Percentiles rank a stretch among this genome's conserved stretches.
These are phyloP conservation scores for Setipinna tenuifilis DNA, from an alignment of 2,797 vertebrate genomes.

Conservation along the genomic window DNA sequence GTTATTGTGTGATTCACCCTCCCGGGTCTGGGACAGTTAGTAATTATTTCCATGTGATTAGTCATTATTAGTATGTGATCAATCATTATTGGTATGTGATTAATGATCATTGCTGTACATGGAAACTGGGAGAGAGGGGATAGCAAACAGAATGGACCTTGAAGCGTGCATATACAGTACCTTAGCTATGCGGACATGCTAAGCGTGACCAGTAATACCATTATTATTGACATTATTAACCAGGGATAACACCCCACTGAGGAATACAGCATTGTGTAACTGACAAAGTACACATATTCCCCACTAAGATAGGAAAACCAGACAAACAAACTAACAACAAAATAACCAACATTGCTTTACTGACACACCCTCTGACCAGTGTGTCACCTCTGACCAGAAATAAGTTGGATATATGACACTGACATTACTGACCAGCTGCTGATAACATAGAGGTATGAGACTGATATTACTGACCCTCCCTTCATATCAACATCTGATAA, in stretches of 20 bases:
- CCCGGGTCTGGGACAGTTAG: no score
- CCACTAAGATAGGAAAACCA: no score
- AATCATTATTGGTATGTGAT: neutral
- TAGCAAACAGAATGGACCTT: neutral
- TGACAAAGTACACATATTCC: no score
- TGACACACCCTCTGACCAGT: neutral
- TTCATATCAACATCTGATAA: neutral
- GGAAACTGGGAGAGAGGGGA: neutral
- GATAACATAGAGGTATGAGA: neutral
- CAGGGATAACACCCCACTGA: no score
- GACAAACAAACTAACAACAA: no score
- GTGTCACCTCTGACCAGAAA: neutral
- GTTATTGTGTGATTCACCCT: no score
- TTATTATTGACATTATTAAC: neutral
- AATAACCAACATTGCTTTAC: no score
- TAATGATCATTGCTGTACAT: neutral
- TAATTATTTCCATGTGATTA: neutral
- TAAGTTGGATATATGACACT: neutral
- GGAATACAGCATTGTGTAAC: neutral
- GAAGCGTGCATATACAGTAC: neutral
- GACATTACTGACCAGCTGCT: neutral
- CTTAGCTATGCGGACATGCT: neutral
- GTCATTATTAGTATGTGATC: neutral
- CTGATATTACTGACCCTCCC: no score
- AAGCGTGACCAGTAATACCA: neutral